A percentile compares a stretch with the other conserved stretches of the same genome.
These are phyloP conservation scores for Cynopterus sphinx DNA, from an alignment of 2,797 vertebrate species.

Conservation along the genomic window DNA sequence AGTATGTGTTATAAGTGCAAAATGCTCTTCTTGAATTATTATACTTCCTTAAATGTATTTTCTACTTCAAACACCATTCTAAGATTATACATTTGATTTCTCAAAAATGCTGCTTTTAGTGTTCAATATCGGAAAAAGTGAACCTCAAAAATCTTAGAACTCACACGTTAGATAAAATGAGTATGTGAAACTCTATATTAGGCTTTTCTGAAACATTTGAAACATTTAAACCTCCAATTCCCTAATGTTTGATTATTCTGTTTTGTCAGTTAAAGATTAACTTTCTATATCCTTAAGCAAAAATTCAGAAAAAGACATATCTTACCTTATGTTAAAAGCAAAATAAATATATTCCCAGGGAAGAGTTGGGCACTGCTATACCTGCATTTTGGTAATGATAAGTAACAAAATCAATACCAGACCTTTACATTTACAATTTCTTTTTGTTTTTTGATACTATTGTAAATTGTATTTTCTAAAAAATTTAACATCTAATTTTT, in stretches of 20 bases:
- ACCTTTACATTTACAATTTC: background rate
- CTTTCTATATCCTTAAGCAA: conserved; percentile 28
- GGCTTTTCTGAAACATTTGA: conserved; percentile 24
- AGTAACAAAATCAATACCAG: background rate
- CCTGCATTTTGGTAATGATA: background rate
- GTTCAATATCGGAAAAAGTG: conserved; percentile 24
- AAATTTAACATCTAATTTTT: background rate
- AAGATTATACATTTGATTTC: conserved; percentile 62
- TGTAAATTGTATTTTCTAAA: background rate
- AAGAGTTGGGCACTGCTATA: background rate
- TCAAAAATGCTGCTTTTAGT: conserved; percentile 59
- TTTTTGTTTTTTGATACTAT: background rate
- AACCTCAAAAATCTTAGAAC: conserved; percentile 24
- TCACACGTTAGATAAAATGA: background rate
- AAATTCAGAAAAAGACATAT: background rate
- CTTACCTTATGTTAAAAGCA: background rate
- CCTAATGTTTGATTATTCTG: background rate
- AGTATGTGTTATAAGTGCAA: conserved; percentile 77
- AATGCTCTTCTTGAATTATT: conserved; percentile 79
- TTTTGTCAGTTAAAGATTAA: background rate
- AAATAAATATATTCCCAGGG: background rate
- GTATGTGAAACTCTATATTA: conserved; percentile 26
- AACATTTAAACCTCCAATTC: background rate
- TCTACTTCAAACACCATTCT: conserved; percentile 75
- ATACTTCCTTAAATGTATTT: conserved; percentile 73